Conservation (phyloP, 2,113 vertebrate species). For the Progne subis region DNA sequence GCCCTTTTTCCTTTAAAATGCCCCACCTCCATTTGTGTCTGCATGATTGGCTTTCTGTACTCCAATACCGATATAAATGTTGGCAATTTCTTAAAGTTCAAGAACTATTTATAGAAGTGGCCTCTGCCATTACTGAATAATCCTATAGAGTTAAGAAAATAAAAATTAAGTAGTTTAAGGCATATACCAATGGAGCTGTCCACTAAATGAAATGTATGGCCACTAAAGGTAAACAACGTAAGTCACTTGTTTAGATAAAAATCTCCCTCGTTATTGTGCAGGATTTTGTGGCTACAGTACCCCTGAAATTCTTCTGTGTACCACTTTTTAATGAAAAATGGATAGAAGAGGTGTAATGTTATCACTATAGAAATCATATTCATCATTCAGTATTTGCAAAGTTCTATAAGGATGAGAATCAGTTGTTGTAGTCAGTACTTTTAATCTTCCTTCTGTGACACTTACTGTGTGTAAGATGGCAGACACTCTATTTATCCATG, state of each 20-base stretch:
- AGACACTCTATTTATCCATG: neutral
- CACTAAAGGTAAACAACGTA: neutral
- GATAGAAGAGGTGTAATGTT: neutral
- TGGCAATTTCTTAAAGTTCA: neutral
- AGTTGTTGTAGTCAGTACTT: neutral
- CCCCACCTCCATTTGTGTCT: neutral
- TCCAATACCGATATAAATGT: neutral
- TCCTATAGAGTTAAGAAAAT: neutral
- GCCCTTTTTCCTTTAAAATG: neutral
- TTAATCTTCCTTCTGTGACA: neutral
- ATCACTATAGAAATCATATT: neutral
- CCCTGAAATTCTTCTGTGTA: neutral
- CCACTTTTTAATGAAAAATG: neutral
- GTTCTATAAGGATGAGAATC: neutral
- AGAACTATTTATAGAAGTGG: neutral
- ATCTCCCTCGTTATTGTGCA: neutral
- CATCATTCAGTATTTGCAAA: neutral
- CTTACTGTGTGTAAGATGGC: rapidly evolving
- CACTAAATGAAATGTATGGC: neutral
- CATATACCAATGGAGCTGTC: neutral
- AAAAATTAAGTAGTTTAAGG: neutral
- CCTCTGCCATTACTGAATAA: neutral
- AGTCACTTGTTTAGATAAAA: neutral
- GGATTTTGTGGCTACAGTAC: neutral
- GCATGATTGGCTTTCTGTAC: neutral